These are phyloP conservation scores for Asobara japonica DNA, from an alignment of 1,140 invertebrate genomes.

Conservation along the genomic window DNA sequence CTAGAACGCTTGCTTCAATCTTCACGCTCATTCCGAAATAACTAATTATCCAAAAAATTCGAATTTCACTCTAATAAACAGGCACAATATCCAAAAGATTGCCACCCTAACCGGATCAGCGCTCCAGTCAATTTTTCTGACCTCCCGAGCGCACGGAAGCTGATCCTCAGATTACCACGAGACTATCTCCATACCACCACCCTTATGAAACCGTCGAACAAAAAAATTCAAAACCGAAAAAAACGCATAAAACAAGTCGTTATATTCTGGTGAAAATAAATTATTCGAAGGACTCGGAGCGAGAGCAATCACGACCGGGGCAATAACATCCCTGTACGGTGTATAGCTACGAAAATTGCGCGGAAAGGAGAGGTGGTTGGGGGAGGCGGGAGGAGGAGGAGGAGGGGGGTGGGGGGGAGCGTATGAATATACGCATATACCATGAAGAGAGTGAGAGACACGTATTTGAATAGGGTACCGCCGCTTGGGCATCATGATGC, in stretches of 20 bases:
- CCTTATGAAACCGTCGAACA: background rate
- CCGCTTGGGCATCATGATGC: slow-evolving; percentile 57
- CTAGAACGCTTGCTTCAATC: too few relatives aligned
- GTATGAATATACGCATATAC: background rate
- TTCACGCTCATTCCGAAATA: background rate
- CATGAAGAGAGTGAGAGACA: slow-evolving; percentile 48
- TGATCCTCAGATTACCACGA: slow-evolving; percentile 53
- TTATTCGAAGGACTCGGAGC: slow-evolving; percentile 56
- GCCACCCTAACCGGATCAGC: slow-evolving; percentile 59
- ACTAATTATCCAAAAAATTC: background rate
- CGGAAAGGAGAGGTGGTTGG: background rate
- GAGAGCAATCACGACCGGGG: slow-evolving; percentile 52
- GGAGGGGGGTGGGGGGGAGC: background rate
- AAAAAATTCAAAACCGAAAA: background rate
- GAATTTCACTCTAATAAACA: background rate
- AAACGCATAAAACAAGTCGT: slow-evolving; percentile 31
- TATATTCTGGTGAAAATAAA: slow-evolving; percentile 43
- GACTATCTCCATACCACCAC: slow-evolving; percentile 34
- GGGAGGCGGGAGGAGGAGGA: background rate
- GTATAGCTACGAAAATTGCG: slow-evolving; percentile 26
- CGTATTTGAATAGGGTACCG: slow-evolving; percentile 58
- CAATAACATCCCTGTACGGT: slow-evolving; percentile 52
- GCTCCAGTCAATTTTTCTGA: slow-evolving; percentile 64
- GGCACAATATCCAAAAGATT: slow-evolving; percentile 47
- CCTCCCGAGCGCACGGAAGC: slow-evolving; percentile 50